These are phyloP conservation scores for Eleutherodactylus coqui DNA, from an alignment of 2,797 vertebrate genomes.

Conservation along the genomic window DNA sequence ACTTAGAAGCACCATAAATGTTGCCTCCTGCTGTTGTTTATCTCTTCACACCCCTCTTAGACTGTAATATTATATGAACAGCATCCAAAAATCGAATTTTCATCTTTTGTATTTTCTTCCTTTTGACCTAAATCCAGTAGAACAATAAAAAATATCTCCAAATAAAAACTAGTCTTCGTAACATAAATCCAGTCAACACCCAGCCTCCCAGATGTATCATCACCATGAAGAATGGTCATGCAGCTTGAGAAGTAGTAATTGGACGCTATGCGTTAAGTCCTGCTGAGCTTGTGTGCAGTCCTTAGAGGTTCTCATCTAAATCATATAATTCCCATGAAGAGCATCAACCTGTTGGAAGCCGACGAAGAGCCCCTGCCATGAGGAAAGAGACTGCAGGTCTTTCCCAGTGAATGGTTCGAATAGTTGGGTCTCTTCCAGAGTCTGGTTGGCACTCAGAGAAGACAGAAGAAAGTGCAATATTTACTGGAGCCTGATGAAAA, in stretches of 20 bases:
- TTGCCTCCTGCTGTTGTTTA: background rate
- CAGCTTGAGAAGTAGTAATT: conserved; percentile 22
- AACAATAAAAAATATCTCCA: background rate
- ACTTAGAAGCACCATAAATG: conserved; percentile 5
- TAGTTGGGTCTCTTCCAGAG: conserved; percentile 26
- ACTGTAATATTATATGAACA: background rate
- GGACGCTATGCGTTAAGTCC: background rate
- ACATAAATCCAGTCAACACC: conserved; percentile 8
- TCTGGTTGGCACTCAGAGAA: conserved; percentile 19
- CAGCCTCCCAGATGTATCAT: background rate
- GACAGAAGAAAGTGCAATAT: conserved; percentile 3
- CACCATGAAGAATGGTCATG: background rate
- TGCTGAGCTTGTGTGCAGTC: background rate
- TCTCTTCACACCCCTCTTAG: background rate
- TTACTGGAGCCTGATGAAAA: conserved; percentile 3
- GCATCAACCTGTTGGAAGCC: background rate
- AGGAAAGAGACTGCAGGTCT: background rate
- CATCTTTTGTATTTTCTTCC: conserved; percentile 13
- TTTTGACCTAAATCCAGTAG: conserved; percentile 41
- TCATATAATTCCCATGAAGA: background rate
- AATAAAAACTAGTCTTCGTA: background rate
- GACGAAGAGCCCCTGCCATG: background rate
- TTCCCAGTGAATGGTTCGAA: conserved; percentile 34
- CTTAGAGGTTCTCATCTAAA: background rate
- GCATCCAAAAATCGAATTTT: conserved; percentile 19